Conservation (phyloP, 2,888 invertebrate species). For the Tethea ocularis region DNA sequence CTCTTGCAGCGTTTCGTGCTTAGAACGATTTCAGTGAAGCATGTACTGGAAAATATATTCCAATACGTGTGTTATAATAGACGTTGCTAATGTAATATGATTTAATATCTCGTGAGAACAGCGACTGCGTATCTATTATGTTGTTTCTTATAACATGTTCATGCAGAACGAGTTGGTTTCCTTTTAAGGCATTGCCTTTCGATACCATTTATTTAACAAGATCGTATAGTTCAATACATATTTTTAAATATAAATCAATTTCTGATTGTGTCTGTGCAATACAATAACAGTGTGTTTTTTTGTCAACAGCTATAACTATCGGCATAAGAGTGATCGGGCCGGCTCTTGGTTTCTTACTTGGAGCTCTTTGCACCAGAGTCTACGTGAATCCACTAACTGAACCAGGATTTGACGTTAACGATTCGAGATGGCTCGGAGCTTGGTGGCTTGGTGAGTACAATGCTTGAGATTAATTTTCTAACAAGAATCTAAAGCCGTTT, state of each 20-base stretch:
- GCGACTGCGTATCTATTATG: constrained; percentile 23
- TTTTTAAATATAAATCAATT: background rate
- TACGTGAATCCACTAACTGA: constrained; percentile 91
- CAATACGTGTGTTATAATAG: constrained; percentile 23
- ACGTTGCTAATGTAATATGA: constrained; percentile 44
- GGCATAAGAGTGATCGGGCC: constrained; percentile 96
- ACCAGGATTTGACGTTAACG: constrained; percentile 90
- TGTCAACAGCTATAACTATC: constrained; percentile 91
- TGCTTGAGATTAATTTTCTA: background rate
- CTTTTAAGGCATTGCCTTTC: background rate
- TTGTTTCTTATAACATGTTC: constrained; percentile 14
- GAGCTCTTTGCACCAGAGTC: constrained; percentile 93
- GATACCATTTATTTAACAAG: background rate
- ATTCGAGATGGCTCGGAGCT: constrained; percentile 97
- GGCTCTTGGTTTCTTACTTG: constrained; percentile 94
- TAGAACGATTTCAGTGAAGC: constrained; percentile 32
- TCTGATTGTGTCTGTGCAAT: background rate
- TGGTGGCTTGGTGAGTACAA: constrained; percentile 95
- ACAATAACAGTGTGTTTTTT: constrained; percentile 20
- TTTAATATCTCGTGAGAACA: constrained; percentile 42
- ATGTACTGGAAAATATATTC: constrained; percentile 42
- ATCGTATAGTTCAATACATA: background rate
- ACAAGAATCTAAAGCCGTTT: background rate
- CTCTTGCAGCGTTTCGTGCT: constrained; percentile 15
- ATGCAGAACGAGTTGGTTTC: background rate